Conservation (phyloP, 2,113 vertebrate species). For the Menura novaehollandiae region DNA sequence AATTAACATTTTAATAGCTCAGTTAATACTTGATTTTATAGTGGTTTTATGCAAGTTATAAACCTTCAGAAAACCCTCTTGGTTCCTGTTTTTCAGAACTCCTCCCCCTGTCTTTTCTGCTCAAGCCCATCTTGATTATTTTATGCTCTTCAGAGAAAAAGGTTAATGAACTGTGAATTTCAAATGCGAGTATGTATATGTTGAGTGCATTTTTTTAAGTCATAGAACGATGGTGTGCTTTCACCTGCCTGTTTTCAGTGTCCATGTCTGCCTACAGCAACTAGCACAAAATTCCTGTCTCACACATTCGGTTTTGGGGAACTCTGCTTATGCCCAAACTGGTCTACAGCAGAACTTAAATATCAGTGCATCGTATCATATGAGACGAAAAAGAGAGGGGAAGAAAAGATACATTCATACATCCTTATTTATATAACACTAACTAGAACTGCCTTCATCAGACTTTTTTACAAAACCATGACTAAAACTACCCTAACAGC, state of each 20-base stretch:
- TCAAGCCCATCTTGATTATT: neutral
- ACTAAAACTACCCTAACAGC: neutral
- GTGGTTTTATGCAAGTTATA: neutral
- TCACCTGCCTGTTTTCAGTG: neutral
- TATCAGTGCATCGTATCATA: neutral
- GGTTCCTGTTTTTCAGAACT: neutral
- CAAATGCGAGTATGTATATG: neutral
- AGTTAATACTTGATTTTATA: neutral
- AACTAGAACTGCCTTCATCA: neutral
- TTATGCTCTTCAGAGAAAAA: neutral
- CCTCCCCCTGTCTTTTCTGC: neutral
- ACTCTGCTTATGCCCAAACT: neutral
- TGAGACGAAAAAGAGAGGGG: neutral
- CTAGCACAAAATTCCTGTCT: neutral
- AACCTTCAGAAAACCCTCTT: neutral
- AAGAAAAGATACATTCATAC: neutral
- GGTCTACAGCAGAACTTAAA: neutral
- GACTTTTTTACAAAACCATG: neutral
- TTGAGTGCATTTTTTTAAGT: neutral
- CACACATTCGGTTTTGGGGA: neutral
- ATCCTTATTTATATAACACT: neutral
- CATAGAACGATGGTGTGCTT: neutral
- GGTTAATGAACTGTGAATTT: neutral
- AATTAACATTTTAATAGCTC: neutral
- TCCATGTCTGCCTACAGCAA: neutral